Conservation (phyloP, 2,113 vertebrate genomes). For the Pelmatolapia mariae region DNA sequence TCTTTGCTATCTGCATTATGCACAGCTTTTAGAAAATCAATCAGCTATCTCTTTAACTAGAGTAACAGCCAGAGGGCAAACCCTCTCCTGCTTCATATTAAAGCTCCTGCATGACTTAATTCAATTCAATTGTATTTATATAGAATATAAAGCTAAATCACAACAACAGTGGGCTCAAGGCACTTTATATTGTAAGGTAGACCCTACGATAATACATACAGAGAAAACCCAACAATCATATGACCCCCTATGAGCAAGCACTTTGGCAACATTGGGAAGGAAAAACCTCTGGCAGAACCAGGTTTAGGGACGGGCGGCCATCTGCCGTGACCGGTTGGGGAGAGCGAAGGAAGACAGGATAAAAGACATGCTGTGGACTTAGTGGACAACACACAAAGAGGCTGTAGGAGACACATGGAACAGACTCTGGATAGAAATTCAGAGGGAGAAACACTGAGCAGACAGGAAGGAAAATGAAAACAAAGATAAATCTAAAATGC, state of each 20-base stretch:
- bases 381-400: neutral
- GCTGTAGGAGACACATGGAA: neutral
- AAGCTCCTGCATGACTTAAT: neutral
- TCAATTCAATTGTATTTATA: no score
- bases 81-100: neutral
- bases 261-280: no score
- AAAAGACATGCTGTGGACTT: neutral
- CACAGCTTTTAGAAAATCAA: neutral
- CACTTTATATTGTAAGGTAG: no score
- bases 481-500: neutral
- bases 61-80: neutral
- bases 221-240: no score
- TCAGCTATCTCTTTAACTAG: neutral
- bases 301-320: neutral
- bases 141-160: no score
- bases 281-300: no score
- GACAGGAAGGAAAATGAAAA: rapidly evolving
- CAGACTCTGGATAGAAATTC: neutral
- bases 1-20: neutral
- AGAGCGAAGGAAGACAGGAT: neutral
- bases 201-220: no score
- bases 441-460: neutral
- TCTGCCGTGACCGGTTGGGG: neutral
- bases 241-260: no score
- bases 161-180: no score